Base-by-base conservation (phyloP, 2,888 invertebrate species). In the Helobdella robusta region DNA sequence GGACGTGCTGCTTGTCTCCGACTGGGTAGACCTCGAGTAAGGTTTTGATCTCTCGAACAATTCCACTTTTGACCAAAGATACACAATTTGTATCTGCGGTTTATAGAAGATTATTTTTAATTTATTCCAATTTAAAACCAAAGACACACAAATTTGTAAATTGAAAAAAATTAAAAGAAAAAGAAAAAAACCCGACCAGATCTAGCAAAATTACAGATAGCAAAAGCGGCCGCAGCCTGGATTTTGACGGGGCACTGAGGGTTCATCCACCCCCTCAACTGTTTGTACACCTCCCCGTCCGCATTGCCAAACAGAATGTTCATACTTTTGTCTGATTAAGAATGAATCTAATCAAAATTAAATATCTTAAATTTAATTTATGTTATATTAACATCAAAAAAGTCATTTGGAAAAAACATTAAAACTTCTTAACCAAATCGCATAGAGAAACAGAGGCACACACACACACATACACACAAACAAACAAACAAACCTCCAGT, bases 131-230 rank as follows among this genome's bases (percentile, higher is more conserved):
- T n/a, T n/a, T 56, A 30, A 30, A 56, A 30, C 25, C n/a, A 56
- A 40, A 40, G 25, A 23, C 48, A 48, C 15, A 48, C 20, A 23
- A 23, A 48, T 23, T 23, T 48, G 25, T 48, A 2, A 5, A 5
- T 6, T 1, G 23, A 48, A 1, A 23, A 23, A 48, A 23, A 1
- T 25, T 48, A 48, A 48, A 25, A 48, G 5, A 48, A 4, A 8
- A 48, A 48, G 48, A 48, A 23, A 15, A 20, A 25, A 48, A 5
- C 20, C 25, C 8, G 34, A 62, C 62, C 62, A 25, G 62, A 48
- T 62, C 62, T 50, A 23, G 62, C 62, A 30, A 62, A 30, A 28
- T 62, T 62, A 34, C 62, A 62, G 28, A 62, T 25, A 23, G 62
- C 62, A 34, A 62, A 62, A 30, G 46, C 62, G n/a, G 32, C 50